A percentile compares a stretch with the other conserved stretches of the same genome.
These are phyloP conservation scores for Cyrtonyx montezumae DNA, from an alignment of 2,113 vertebrate genomes.

Conservation along the genomic window DNA sequence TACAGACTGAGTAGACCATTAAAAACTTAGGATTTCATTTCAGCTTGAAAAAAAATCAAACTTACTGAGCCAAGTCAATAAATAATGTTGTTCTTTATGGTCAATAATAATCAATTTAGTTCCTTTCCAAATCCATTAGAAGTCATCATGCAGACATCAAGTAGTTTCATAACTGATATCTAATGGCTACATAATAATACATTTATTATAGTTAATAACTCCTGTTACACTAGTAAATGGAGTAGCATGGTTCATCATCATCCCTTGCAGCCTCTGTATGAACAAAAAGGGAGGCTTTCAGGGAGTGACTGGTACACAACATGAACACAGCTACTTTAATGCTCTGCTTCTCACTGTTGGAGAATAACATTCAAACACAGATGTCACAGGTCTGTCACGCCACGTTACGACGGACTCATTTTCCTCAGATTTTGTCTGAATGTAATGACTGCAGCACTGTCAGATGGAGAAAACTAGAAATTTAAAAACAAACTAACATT, in stretches of 20 bases:
- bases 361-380: neutral
- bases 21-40: slow-evolving; percentile 20
- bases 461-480: neutral
- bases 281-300: neutral
- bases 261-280: neutral
- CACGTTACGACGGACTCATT: neutral
- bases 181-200: slow-evolving; percentile 41
- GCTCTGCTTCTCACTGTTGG: neutral
- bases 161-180: slow-evolving; percentile 15
- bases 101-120: slow-evolving; percentile 53
- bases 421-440: neutral
- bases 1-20: neutral
- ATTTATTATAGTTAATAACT: slow-evolving; percentile 48
- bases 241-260: neutral
- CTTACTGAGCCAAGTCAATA: slow-evolving; percentile 17
- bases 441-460: neutral
- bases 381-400: neutral
- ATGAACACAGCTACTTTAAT: neutral
- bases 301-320: neutral
- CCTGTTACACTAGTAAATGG: slow-evolving; percentile 15
- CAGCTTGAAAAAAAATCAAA: neutral
- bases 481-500: neutral
- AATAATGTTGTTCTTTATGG: slow-evolving; percentile 19
- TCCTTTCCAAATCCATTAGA: slow-evolving; percentile 34
- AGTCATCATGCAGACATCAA: slow-evolving; percentile 34